Evolutionary conservation across 2,888 invertebrate genomes (phyloP).

Genomic region (Acleris sparsana): DNA sequence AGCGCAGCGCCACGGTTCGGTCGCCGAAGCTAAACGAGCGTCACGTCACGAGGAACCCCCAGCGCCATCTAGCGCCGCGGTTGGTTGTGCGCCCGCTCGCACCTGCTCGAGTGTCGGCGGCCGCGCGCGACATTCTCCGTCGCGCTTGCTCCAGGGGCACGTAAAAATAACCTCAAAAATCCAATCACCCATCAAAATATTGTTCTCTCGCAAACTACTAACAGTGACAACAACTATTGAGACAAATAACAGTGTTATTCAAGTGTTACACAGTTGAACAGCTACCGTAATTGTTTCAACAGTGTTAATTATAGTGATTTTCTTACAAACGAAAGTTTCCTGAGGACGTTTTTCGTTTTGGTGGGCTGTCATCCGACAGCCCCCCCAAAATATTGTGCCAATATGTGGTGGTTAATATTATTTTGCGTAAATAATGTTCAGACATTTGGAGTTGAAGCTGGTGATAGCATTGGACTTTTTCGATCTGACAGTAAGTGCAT

Average conservation of each 20-base stretch:
- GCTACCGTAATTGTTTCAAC: slow-evolving; percentile 50
- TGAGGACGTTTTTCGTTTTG: slow-evolving; percentile 75
- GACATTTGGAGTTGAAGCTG: slow-evolving; percentile 69
- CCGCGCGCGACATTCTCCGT: slow-evolving; percentile 66
- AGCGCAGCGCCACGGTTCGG: slow-evolving; percentile 78
- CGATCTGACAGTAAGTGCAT: slow-evolving; percentile 65
- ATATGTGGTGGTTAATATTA: slow-evolving; percentile 81
- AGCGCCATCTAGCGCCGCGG: slow-evolving; percentile 71
- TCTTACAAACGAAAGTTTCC: slow-evolving; percentile 75
- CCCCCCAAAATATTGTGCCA: slow-evolving; percentile 79
- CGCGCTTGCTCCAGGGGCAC: slow-evolving; percentile 80
- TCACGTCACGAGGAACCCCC: slow-evolving; percentile 65
- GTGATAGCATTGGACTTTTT: slow-evolving; percentile 61
- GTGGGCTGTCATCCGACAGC: slow-evolving; percentile 82
- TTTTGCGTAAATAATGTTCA: slow-evolving; percentile 74
- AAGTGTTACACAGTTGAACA: slow-evolving; percentile 56
- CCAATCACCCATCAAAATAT: slow-evolving; percentile 71
- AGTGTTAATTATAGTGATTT: slow-evolving; percentile 69
- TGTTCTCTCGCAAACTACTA: slow-evolving; percentile 58
- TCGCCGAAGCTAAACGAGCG: slow-evolving; percentile 75
- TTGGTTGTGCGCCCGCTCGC: slow-evolving; percentile 52
- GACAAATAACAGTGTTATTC: slow-evolving; percentile 55
- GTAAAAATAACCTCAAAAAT: slow-evolving; percentile 81
- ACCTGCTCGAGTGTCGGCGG: slow-evolving; percentile 58
- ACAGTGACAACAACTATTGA: slow-evolving; percentile 62